Conservation (phyloP, 2,888 invertebrate genomes). For the Ceratothoa steindachneri region DNA sequence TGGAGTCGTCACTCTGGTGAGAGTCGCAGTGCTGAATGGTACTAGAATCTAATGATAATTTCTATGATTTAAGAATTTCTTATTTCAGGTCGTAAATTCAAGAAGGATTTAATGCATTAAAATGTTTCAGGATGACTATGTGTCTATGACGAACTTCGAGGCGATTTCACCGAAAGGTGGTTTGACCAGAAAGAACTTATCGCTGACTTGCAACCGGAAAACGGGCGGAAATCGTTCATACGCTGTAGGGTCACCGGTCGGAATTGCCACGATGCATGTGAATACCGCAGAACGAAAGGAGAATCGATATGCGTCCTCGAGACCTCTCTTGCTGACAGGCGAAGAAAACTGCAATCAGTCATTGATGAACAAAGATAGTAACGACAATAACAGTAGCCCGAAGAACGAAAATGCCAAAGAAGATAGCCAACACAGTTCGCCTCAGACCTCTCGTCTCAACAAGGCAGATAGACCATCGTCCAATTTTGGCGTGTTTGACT, state of each 20-base stretch:
- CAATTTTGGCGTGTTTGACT: constrained; percentile 78
- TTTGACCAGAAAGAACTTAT: not conserved
- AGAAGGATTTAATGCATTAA: too few species aligned
- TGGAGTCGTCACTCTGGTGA: too few species aligned
- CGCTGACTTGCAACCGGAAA: not conserved
- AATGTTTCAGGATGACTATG: constrained; percentile 45
- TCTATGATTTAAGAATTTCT: too few species aligned
- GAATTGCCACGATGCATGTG: not conserved
- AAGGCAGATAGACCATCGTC: constrained; percentile 51
- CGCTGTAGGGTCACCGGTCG: not conserved
- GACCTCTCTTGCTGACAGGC: not conserved
- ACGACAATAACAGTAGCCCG: not conserved
- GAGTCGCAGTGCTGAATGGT: too few species aligned
- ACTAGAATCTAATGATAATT: too few species aligned
- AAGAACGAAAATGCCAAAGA: not conserved
- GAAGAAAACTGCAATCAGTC: not conserved
- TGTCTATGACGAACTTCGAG: constrained; percentile 25
- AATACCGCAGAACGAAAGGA: not conserved
- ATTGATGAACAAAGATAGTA: not conserved
- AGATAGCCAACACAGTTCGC: not conserved
- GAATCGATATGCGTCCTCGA: not conserved
- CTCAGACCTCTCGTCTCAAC: not conserved
- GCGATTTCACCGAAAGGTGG: not conserved
- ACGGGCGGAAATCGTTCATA: not conserved
- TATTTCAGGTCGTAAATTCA: too few species aligned